Evolutionary conservation across 2,888 invertebrate genomes (phyloP).

Genomic region (Melangyna quadrimaculata): DNA sequence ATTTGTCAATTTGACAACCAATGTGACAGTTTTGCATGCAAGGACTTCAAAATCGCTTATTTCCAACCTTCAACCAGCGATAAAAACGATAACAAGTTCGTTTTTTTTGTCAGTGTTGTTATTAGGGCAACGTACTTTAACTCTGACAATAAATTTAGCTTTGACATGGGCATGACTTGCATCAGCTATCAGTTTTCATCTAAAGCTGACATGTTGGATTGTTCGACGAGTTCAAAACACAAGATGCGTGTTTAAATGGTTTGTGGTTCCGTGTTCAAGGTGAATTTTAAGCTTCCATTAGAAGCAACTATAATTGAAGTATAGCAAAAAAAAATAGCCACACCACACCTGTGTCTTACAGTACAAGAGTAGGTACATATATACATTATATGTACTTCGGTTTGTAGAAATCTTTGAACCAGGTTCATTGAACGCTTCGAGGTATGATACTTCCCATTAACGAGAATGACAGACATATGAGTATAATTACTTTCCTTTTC

Average conservation of each 20-base stretch:
- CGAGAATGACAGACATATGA: background rate
- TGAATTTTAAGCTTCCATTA: constrained; percentile 35
- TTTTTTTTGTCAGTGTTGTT: background rate
- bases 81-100: background rate
- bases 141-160: constrained; percentile 17
- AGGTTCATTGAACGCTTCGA: constrained; percentile 68
- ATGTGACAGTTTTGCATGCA: background rate
- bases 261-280: constrained; percentile 55
- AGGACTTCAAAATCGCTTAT: too few relatives aligned
- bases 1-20: background rate
- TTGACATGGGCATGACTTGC: constrained; percentile 67
- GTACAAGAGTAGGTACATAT: constrained; percentile 11
- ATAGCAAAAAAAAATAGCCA: background rate
- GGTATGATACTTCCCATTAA: constrained; percentile 31
- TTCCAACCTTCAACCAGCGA: background rate
- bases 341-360: constrained; percentile 12
- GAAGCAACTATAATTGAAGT: constrained; percentile 33
- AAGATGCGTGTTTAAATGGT: constrained; percentile 28
- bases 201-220: background rate
- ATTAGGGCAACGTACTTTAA: constrained; percentile 60
- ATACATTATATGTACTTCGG: background rate
- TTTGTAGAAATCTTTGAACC: background rate
- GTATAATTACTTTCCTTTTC: constrained; percentile 30
- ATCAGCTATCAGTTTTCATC: constrained; percentile 37
- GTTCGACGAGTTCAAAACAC: background rate